Percentiles rank a stretch among this genome's conserved stretches.
These are phyloP conservation scores for Tethea ocularis DNA, from an alignment of 2,888 invertebrate species.

Conservation along the genomic window DNA sequence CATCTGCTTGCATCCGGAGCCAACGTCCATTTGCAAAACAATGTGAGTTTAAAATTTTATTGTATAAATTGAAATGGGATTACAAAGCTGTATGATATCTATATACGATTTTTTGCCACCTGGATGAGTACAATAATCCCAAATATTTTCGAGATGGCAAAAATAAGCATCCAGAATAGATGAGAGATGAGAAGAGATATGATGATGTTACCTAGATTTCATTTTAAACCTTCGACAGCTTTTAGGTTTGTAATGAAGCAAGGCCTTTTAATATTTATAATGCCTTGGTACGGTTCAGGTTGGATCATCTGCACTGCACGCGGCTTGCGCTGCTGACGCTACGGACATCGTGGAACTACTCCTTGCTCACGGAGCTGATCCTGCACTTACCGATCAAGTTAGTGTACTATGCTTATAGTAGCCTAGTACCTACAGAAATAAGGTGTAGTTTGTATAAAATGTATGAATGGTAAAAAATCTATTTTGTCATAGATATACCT, in stretches of 20 bases:
- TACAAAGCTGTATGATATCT: no score
- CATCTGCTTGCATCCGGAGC: conserved; percentile 86
- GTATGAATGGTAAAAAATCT: no score
- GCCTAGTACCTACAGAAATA: no score
- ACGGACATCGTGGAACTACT: conserved; percentile 87
- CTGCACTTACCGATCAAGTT: conserved; percentile 89
- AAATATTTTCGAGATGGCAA: no score
- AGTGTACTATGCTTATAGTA: conserved; percentile 41
- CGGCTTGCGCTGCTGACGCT: conserved; percentile 89
- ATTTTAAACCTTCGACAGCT: no score
- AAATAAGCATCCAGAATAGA: no score
- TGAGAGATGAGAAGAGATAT: no score
- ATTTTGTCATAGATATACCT: conserved; percentile 10
- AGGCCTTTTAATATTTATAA: background rate
- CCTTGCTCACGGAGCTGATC: conserved; percentile 87
- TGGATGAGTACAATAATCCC: no score
- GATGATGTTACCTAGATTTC: no score
- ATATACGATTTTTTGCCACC: no score
- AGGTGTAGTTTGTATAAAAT: no score
- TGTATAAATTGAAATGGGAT: background rate
- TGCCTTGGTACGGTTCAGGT: conserved; percentile 61
- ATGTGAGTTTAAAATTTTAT: conserved; percentile 70
- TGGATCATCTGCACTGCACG: conserved; percentile 89
- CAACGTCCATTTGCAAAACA: conserved; percentile 86
- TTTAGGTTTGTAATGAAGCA: no score